These are phyloP conservation scores for Euphonia xanthogaster DNA, from an alignment of 2,797 vertebrate species.

Conservation along the genomic window DNA sequence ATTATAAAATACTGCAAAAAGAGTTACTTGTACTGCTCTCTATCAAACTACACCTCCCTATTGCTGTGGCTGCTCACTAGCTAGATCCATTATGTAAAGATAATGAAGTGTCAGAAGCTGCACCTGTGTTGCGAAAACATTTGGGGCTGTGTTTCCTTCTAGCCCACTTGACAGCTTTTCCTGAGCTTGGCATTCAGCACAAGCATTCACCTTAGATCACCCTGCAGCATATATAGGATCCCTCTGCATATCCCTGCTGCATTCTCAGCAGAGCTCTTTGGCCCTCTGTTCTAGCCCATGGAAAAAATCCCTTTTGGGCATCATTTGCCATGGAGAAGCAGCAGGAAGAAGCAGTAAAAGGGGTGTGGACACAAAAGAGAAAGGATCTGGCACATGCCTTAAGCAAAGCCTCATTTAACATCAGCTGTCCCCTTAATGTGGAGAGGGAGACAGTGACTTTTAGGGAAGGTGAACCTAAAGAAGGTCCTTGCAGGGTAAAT, in stretches of 20 bases:
- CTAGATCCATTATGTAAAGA: background rate
- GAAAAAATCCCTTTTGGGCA: background rate
- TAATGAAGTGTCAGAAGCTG: background rate
- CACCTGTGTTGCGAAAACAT: background rate
- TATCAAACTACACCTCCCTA: background rate
- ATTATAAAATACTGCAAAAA: slow-evolving; percentile 9
- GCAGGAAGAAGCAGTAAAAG: background rate
- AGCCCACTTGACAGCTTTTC: background rate
- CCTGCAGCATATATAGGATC: background rate
- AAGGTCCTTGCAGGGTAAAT: background rate
- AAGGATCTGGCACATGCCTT: background rate
- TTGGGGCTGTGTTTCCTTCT: background rate
- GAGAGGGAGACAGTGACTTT: background rate
- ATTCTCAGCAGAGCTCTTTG: background rate
- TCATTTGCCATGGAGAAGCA: background rate
- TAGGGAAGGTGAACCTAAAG: background rate
- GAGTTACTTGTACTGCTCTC: background rate
- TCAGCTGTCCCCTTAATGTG: background rate
- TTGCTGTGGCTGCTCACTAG: accelerated
- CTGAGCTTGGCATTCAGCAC: background rate
- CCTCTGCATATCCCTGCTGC: background rate
- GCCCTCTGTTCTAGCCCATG: background rate
- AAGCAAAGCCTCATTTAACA: background rate
- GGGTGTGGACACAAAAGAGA: background rate
- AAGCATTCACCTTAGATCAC: background rate